Percentiles rank a stretch among this genome's conserved stretches.
These are phyloP conservation scores for Drosophila nigricruria DNA, from an alignment of 2,888 invertebrate species.

Conservation along the genomic window DNA sequence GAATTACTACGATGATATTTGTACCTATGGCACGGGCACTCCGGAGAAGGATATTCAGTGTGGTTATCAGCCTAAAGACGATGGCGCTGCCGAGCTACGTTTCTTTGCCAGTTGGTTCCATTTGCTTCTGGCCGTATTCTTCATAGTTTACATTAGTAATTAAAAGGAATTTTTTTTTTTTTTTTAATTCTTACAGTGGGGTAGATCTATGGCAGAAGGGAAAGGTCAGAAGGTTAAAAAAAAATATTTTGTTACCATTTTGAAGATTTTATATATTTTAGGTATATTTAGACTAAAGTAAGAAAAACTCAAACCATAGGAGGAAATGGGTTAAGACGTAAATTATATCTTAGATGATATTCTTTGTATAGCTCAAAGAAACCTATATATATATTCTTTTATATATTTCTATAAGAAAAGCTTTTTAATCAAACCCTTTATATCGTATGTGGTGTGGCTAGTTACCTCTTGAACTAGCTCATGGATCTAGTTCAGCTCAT, in stretches of 20 bases:
- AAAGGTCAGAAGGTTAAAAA: neutral
- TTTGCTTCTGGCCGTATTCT: neutral
- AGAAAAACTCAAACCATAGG: too few species aligned
- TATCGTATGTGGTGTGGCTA: too few species aligned
- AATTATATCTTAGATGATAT: neutral
- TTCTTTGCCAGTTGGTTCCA: slow-evolving; percentile 4
- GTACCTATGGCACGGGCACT: slow-evolving; percentile 46
- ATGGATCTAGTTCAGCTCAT: neutral
- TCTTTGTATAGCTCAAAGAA: neutral
- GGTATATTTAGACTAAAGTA: neutral
- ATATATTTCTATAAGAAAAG: neutral
- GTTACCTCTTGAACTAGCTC: too few species aligned
- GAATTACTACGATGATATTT: slow-evolving; percentile 73
- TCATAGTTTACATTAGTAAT: neutral
- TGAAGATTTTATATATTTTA: neutral
- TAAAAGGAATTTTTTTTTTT: neutral
- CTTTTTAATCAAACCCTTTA: too few species aligned
- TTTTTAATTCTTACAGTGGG: neutral
- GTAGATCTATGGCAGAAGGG: neutral
- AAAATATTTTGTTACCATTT: too few species aligned
- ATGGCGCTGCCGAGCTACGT: slow-evolving; percentile 22
- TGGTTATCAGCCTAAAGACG: slow-evolving; percentile 33
- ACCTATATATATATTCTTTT: neutral
- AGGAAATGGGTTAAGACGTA: too few species aligned
- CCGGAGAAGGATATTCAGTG: slow-evolving; percentile 40